phyloP scores from a whole-genome alignment of 2,888 invertebrate species.

The Euzetes globulus region DNA sequence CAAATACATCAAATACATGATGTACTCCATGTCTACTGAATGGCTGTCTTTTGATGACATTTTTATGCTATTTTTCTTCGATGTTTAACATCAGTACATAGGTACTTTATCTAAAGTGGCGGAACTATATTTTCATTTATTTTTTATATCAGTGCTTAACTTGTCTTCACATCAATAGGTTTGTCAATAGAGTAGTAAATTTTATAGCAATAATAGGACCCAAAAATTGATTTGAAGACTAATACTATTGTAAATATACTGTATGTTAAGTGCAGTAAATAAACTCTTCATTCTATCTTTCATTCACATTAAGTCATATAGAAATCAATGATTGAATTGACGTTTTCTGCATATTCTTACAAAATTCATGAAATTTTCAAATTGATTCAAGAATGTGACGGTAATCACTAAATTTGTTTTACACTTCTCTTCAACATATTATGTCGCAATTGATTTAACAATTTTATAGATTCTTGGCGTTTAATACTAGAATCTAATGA shows the following conservation, averaged over 20 bases:
- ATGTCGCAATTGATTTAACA: background rate
- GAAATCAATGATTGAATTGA: background rate
- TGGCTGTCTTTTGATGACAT: slow-evolving; percentile 14
- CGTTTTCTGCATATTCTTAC: no score
- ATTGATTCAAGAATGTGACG: no score
- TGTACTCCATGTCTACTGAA: slow-evolving; percentile 17
- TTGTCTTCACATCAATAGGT: background rate
- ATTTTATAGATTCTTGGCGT: background rate
- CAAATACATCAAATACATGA: slow-evolving; percentile 12
- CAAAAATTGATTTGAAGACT: background rate
- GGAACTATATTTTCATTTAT: background rate
- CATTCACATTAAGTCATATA: background rate
- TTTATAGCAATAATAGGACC: background rate
- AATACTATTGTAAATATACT: background rate
- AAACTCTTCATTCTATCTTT: background rate
- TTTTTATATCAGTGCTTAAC: background rate
- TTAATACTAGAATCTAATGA: background rate
- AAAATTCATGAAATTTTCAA: no score
- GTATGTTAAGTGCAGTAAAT: background rate
- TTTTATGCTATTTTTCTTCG: slow-evolving; percentile 18
- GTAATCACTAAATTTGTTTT: no score
- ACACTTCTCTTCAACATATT: background rate
- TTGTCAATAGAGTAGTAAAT: background rate
- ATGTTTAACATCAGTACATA: background rate
- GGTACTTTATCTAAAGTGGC: slow-evolving; percentile 16